Evolutionary conservation across 2,888 invertebrate species (phyloP).

Genomic region (Syritta pipiens): DNA sequence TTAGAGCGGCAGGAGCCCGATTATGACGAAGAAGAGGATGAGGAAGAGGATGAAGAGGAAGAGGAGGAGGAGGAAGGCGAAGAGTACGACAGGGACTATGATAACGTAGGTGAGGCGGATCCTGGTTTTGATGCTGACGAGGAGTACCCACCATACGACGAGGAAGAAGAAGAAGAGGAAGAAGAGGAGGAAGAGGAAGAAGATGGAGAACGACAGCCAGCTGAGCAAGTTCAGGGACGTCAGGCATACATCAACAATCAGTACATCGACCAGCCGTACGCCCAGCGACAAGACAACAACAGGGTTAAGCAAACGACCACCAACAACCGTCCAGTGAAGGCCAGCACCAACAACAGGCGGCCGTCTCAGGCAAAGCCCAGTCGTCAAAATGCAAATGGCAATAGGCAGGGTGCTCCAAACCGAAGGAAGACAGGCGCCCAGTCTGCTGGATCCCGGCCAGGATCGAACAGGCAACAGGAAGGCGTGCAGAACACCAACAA

Average conservation of each 20-base stretch:
- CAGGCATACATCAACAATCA: constrained; percentile 75
- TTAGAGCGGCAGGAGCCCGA: constrained; percentile 1
- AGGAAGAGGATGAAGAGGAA: background rate
- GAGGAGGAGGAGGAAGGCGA: constrained; percentile 6
- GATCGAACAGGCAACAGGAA: background rate
- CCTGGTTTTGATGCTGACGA: background rate
- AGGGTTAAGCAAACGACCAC: background rate
- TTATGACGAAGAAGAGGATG: background rate
- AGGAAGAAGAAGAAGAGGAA: constrained; percentile 9
- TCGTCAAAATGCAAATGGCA: too few relatives aligned
- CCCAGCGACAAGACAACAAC: background rate
- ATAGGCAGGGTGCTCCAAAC: too few relatives aligned
- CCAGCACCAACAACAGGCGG: background rate
- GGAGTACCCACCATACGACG: background rate
- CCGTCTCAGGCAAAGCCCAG: too few relatives aligned
- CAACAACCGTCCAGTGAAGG: background rate
- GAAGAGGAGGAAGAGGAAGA: background rate
- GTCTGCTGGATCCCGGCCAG: too few relatives aligned
- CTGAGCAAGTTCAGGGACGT: constrained; percentile 63
- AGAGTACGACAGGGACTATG: background rate
- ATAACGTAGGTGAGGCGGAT: background rate
- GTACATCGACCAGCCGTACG: constrained; percentile 2
- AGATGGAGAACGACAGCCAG: background rate
- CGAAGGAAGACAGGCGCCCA: too few relatives aligned
- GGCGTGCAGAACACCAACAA: background rate